phyloP scores from a whole-genome alignment of 2,113 vertebrate species.

The Tragelaphus strepsiceros region DNA sequence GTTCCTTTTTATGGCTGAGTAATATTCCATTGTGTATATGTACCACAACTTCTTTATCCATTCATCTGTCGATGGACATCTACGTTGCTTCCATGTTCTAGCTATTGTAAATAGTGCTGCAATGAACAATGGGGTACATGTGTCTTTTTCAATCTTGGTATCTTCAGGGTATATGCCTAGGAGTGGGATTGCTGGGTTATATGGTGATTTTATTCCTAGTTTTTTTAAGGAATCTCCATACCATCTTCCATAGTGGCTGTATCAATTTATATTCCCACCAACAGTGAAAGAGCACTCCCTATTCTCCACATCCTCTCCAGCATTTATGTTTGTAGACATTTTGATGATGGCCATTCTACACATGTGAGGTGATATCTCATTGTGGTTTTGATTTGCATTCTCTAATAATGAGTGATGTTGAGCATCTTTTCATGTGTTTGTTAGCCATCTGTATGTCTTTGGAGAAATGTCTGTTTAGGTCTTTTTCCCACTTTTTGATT shows the following conservation, averaged over 20 bases:
- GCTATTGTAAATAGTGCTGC: neutral
- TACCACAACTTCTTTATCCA: neutral
- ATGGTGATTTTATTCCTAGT: neutral
- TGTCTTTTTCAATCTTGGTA: neutral
- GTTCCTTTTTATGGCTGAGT: neutral
- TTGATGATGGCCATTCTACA: neutral
- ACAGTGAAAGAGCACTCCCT: neutral
- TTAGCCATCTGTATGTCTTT: neutral
- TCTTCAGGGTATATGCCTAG: neutral
- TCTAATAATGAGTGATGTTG: neutral
- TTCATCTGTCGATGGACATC: neutral
- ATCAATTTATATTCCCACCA: neutral
- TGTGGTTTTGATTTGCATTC: neutral
- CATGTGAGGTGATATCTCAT: neutral
- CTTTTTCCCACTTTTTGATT: neutral
- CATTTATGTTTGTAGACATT: neutral
- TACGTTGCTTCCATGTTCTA: neutral
- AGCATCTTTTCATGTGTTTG: neutral
- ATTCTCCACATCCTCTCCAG: neutral
- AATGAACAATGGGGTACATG: neutral
- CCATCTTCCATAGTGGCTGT: neutral
- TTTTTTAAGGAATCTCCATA: neutral
- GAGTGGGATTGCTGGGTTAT: neutral
- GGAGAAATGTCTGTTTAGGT: neutral
- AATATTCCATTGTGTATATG: neutral